Base-by-base conservation (phyloP, 2,797 vertebrate species). In the Hozukius guyotensis region DNA sequence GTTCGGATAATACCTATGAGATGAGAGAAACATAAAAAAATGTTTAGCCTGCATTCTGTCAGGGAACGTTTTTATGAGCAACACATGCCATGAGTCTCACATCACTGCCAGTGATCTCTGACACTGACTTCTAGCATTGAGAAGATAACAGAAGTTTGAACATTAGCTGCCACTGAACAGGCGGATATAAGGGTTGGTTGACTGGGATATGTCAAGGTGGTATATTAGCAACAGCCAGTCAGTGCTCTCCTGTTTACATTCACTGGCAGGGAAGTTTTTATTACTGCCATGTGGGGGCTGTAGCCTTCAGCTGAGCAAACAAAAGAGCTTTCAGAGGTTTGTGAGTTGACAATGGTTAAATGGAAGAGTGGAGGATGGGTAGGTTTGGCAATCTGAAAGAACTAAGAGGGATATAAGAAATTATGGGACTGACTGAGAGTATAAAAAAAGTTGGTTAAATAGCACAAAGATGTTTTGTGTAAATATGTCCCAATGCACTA, bases 1-100 rank as follows among this genome's bases (percentile, higher is more conserved):
- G 98, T 99, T 66, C 96, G 96, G 87, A 99, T 98, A 75, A 97
- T 87, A 87, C 99, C 99, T 99, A 22, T 16, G 57, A 81, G 32
- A 88, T 3, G 29, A 74, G 67, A 82, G n/a, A 77, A 13, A 85
- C 25, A 71, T 5, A 42, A 65, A 52, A 42, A 57, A n/a, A 53
- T 2, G 46, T 34, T 80, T 49, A 88, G 66, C 32, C 29, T 80
- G n/a, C 20, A 53, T 72, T 5, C 3, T 62, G 27, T 64, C 18
- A 9, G 24, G 14, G 22, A 68, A 60, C 5, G 60, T 77, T 80
- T 85, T 72, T 27, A 46, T 69, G 34, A 74, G 32, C 67, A 74
- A 60, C 31, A 73, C 12, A 10, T 65, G 31, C 59, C 60, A 42
- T 14, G n/a, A 71, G n/a, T 73, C 12, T 77, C 69, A 77, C 57